Base-by-base conservation (phyloP, 2,797 vertebrate genomes). In the Coilia nasus region DNA sequence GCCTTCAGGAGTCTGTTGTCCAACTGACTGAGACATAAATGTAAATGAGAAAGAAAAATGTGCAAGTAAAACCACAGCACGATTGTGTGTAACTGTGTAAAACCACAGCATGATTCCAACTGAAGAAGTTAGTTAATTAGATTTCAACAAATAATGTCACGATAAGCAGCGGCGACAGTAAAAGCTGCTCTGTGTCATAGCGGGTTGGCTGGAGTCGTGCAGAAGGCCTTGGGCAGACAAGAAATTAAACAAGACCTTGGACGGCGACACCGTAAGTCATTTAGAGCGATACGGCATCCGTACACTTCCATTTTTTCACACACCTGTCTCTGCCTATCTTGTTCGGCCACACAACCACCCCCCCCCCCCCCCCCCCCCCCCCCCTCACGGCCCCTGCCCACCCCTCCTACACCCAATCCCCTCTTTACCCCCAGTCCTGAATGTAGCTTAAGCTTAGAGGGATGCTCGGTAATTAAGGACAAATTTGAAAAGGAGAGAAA, bases 401-500 rank as follows among this genome's bases (percentile, higher is more conserved):
- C 46, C 46, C n/a, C n/a, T n/a, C n/a, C n/a, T n/a, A 47, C 46
- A 47, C 46, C 46, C 3, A 47, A 47, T 4, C 10, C 46, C 46
- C 46, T 47, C 46, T 10, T 4, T 10, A 47, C 50, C 7, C 50
- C 3, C 50, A 54, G 3, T 28, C 64, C 64, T 31, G 11, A 64
- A 64, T 28, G 23, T 71, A 71, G 25, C 25, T 28, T 28, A 14
- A 31, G 64, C 64, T 71, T 35, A 71, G 64, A 23, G 62, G 67
- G 31, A 41, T 75, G 67, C 31, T 17, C 17, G 67, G 67, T 75
- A 41, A 75, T 75, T 75, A 75, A 59, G 67, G 31, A 5, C 28
- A 31, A 41, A 75, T 75, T 75, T 75, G 31, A 75, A 75, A 75
- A 41, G 11, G 67, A 75, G 67, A 41, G 19, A 59, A 75, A 75